Evolutionary conservation across 2,888 invertebrate species (phyloP).

Genomic region (Apotomis turbidana): DNA sequence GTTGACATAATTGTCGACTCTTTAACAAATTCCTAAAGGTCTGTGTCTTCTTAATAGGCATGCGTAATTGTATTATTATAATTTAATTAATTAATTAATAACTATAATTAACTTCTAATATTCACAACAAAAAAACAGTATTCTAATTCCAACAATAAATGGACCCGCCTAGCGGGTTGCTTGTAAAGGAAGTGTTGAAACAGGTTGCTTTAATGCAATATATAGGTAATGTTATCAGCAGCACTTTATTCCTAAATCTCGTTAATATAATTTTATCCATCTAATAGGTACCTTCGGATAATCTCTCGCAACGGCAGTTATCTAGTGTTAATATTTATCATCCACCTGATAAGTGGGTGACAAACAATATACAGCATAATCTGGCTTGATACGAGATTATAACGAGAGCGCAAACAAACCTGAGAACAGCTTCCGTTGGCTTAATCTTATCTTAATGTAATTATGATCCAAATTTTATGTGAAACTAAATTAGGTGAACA

Average conservation of each 20-base stretch:
- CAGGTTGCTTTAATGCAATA: no score
- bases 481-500: slow-evolving; percentile 19
- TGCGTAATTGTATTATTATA: no score
- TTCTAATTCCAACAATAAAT: no score
- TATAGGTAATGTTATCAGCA: not conserved
- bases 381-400: slow-evolving; percentile 72
- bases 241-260: not conserved
- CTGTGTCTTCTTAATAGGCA: no score
- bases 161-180: no score
- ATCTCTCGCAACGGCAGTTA: slow-evolving; percentile 49
- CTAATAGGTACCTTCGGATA: slow-evolving; percentile 11
- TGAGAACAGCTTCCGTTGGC: slow-evolving; percentile 75
- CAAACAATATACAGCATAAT: slow-evolving; percentile 75
- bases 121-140: no score
- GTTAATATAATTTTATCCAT: not conserved
- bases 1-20: no score
- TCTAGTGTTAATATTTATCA: slow-evolving; percentile 76
- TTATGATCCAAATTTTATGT: slow-evolving; percentile 47
- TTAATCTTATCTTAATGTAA: slow-evolving; percentile 70
- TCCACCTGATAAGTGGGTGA: slow-evolving; percentile 70
- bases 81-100: no score
- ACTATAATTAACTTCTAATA: no score
- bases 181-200: no score
- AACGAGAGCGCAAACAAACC: slow-evolving; percentile 70
- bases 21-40: no score